Evolutionary conservation across 2,888 invertebrate genomes (phyloP).

Genomic region (Minunthozetes semirufus): DNA sequence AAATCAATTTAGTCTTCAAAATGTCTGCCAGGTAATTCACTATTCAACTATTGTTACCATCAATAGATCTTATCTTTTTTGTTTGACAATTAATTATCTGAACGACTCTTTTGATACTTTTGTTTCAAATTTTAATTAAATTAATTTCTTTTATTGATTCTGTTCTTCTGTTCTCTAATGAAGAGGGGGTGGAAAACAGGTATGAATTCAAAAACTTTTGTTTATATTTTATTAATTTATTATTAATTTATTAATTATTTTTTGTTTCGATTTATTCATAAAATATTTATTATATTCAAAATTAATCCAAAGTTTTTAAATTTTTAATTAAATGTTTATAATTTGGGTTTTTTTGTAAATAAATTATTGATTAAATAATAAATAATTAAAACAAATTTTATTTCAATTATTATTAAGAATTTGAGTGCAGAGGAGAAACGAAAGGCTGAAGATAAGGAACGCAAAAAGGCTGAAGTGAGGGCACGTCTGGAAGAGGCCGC

Average conservation of each 20-base stretch:
- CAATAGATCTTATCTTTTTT: neutral
- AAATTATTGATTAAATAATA: neutral
- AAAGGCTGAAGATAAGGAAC: conserved; percentile 95
- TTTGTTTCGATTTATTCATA: neutral
- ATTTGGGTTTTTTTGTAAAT: neutral
- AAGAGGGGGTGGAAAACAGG: no score
- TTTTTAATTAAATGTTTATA: neutral
- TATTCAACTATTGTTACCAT: neutral
- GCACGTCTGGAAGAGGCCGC: conserved; percentile 98
- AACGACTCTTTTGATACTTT: no score
- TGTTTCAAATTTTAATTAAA: no score
- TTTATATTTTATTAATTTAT: no score
- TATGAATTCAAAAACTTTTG: no score
- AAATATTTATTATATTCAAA: neutral
- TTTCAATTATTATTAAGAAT: neutral
- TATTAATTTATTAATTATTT: no score
- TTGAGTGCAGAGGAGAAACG: conserved; percentile 74
- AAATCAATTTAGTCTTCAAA: neutral
- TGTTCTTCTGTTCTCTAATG: no score
- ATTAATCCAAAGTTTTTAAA: neutral
- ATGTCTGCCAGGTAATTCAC: conserved; percentile 9
- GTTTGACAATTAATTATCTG: no score
- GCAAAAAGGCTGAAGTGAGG: conserved; percentile 97
- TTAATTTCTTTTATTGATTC: no score
- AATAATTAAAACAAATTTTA: neutral